Evolutionary conservation across 2,797 vertebrate species (phyloP).

Genomic region (Spinus olivaceus): DNA sequence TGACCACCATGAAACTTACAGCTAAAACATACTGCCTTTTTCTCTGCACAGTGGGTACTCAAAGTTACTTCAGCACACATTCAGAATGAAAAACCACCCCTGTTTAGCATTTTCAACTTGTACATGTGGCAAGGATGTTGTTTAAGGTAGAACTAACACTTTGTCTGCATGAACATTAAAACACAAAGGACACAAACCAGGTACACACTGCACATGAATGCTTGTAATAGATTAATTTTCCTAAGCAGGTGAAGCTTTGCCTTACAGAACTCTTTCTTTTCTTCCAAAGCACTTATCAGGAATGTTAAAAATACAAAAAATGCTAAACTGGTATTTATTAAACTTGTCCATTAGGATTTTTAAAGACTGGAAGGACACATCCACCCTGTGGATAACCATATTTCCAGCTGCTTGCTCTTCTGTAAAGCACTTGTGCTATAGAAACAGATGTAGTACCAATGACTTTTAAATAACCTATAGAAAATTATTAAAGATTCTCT

Average conservation of each 20-base stretch:
- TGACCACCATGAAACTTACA: neutral
- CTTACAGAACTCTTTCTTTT: neutral
- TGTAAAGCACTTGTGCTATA: constrained; percentile 43
- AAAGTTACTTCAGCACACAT: neutral
- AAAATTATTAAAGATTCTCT: constrained; percentile 59
- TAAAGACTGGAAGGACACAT: constrained; percentile 32
- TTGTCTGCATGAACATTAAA: neutral
- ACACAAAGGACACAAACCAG: neutral
- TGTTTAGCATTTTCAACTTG: neutral
- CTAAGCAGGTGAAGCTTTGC: neutral
- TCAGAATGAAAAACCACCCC: neutral
- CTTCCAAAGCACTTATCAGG: neutral
- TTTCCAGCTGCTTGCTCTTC: constrained; percentile 33
- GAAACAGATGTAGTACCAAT: constrained; percentile 63
- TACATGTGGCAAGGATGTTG: neutral
- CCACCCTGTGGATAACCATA: constrained; percentile 8
- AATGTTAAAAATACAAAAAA: neutral
- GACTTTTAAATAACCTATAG: constrained; percentile 53
- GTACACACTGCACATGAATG: neutral
- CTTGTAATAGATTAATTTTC: neutral
- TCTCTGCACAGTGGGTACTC: neutral
- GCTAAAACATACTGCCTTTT: neutral
- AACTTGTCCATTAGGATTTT: constrained; percentile 12
- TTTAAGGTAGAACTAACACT: neutral
- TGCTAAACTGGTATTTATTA: neutral